Conservation (phyloP, 92 coral and sea anemone species). For the Epizoanthus scotinus region DNA sequence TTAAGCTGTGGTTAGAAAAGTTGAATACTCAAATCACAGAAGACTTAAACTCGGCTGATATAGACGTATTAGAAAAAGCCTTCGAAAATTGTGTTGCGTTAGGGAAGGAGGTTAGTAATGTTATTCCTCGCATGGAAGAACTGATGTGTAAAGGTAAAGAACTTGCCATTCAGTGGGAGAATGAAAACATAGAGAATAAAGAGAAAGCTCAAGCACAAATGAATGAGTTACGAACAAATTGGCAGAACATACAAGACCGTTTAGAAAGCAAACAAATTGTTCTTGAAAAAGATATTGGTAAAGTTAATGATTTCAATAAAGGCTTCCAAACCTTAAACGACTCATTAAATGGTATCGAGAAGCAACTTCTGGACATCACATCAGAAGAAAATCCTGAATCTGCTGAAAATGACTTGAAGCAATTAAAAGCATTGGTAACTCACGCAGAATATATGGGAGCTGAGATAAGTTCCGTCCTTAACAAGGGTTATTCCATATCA, state of each 20-base stretch:
- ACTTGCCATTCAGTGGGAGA: conserved; percentile 51
- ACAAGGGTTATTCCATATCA: conserved; percentile 33
- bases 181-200: conserved; percentile 35
- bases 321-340: conserved; percentile 18
- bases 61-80: conserved; percentile 47
- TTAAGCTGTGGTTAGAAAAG: conserved; percentile 49
- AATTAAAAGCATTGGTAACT: conserved; percentile 9
- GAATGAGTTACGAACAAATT: conserved; percentile 26
- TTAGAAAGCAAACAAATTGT: conserved; percentile 6
- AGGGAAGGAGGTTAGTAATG: conserved; percentile 43
- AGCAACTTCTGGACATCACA: neutral
- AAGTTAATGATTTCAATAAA: conserved; percentile 32
- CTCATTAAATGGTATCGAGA: conserved; percentile 9
- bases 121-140: conserved; percentile 54
- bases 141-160: conserved; percentile 56
- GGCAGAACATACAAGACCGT: conserved; percentile 4
- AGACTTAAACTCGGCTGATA: conserved; percentile 30
- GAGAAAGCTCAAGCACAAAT: conserved; percentile 39
- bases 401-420: conserved; percentile 30
- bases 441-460: conserved; percentile 25
- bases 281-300: conserved; percentile 28
- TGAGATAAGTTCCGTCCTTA: conserved; percentile 11
- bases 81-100: conserved; percentile 45
- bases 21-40: conserved; percentile 40
- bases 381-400: conserved; percentile 38